Percentiles rank a stretch among this genome's conserved stretches.
Conservation (phyloP, 2,888 invertebrate species). For the Altica lythri region DNA sequence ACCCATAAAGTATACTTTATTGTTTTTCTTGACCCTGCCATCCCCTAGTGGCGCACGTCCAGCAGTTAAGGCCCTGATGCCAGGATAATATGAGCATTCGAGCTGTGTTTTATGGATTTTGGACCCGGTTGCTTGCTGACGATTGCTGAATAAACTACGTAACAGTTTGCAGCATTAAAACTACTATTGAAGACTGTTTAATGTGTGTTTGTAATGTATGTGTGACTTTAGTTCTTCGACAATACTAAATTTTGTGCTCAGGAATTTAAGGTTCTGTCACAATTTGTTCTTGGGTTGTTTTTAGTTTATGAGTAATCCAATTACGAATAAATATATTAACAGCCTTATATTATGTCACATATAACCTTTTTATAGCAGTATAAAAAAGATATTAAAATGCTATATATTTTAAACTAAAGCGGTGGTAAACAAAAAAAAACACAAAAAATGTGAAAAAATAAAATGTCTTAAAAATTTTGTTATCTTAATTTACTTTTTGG, state of each 20-base stretch:
- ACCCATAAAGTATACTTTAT: constrained; percentile 23
- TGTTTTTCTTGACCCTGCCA: constrained; percentile 16
- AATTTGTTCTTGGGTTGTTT: too few species aligned
- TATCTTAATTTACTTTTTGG: too few species aligned
- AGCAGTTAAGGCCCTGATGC: constrained; percentile 41
- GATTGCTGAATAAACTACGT: constrained; percentile 52
- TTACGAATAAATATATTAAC: too few species aligned
- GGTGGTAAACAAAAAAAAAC: too few species aligned
- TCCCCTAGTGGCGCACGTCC: constrained; percentile 19
- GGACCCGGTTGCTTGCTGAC: constrained; percentile 40
- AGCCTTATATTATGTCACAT: too few species aligned
- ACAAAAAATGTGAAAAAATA: too few species aligned
- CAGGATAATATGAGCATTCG: constrained; percentile 41
- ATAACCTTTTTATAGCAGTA: too few species aligned
- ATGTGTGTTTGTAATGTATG: constrained; percentile 31
- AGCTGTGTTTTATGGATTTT: constrained; percentile 49
- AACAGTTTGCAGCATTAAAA: constrained; percentile 50
- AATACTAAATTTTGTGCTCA: constrained; percentile 2
- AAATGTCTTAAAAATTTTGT: too few species aligned
- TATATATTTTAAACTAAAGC: too few species aligned
- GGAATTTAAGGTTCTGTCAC: too few species aligned
- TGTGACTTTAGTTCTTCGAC: constrained; percentile 1
- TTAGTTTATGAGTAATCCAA: too few species aligned
- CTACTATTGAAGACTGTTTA: constrained; percentile 35
- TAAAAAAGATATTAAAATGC: too few species aligned